Base-by-base conservation (phyloP, 2,113 vertebrate genomes). In the Loxodonta africana region DNA sequence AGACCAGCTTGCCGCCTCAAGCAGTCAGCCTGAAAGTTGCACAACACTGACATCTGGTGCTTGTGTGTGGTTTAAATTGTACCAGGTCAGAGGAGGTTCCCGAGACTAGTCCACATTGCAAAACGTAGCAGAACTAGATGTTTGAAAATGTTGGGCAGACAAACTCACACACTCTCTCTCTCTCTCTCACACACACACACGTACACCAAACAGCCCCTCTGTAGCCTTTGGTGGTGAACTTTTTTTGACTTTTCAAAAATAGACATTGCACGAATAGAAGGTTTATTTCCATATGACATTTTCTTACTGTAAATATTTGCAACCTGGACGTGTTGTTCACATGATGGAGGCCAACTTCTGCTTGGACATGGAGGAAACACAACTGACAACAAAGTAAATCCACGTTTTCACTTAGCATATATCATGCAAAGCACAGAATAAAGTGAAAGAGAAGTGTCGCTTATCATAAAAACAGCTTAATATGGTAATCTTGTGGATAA, bases 31-130 rank as follows among this genome's bases (percentile, higher is more conserved):
- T 85, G 86, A 99, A 98, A 95, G 67, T 95, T 96, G 98, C 98
- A 63, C 98, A 99, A 99, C 96, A 98, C 98, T 99, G 99, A 98
- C 99, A 99, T 97, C 98, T 99, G 98, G 97, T 98, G 99, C 97
- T 97, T 84, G 95, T 88, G 91, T 53, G 26, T 0, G 73, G 93
- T 94, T 67, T 81, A 46, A 71, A 74, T 14, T 30, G 73, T n/a
- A 7, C n/a, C 5, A 41, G 90, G 46, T 77, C 86, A 69, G 51
- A 74, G 23, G 86, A 44, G 8, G 11, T 25, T 26, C 14, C 80
- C 3, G 10, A 77, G 62, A 14, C 37, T 11, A 15, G 44, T n/a
- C 73, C 23, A 26, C 2, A 0, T 14, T 8, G 65, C 48, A 86
- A 63, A 51, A 80, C 12, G 5, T 7, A 83, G 62, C 26, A 74